Conservation (phyloP, 2,113 vertebrate species). For the Lasiurus borealis region DNA sequence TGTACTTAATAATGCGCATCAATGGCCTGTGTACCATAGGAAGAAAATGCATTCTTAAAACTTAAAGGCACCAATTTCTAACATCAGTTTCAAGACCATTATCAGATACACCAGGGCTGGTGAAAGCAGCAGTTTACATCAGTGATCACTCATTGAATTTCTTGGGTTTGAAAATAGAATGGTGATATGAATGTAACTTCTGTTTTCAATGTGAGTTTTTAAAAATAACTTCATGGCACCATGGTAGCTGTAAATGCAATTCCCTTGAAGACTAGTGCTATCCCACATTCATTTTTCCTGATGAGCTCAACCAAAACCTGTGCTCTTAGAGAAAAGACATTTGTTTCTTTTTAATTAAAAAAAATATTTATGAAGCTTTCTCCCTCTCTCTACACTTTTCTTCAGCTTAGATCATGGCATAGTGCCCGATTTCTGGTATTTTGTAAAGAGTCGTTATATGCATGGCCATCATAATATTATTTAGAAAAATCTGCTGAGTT, state of each 20-base stretch:
- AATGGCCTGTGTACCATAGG: neutral
- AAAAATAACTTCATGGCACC: neutral
- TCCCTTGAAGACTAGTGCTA: neutral
- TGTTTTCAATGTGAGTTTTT: neutral
- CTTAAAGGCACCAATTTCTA: neutral
- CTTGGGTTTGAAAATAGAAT: constrained; percentile 13
- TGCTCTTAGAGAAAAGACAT: neutral
- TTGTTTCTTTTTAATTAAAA: neutral
- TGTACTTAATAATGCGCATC: constrained; percentile 46
- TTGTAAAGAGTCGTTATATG: neutral
- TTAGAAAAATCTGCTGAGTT: neutral
- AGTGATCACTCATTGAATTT: neutral
- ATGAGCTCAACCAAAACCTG: neutral
- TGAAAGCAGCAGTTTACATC: neutral
- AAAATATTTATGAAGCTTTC: neutral
- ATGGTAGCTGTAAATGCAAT: neutral
- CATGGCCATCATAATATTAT: neutral
- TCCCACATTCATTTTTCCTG: neutral
- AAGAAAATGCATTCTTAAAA: constrained; percentile 29
- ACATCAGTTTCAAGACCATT: neutral
- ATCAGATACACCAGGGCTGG: neutral
- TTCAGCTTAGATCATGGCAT: neutral
- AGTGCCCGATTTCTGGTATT: neutral
- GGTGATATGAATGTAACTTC: neutral
- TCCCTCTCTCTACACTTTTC: neutral